Conservation (phyloP, 2,113 vertebrate genomes). For the Thunnus maccoyii region DNA sequence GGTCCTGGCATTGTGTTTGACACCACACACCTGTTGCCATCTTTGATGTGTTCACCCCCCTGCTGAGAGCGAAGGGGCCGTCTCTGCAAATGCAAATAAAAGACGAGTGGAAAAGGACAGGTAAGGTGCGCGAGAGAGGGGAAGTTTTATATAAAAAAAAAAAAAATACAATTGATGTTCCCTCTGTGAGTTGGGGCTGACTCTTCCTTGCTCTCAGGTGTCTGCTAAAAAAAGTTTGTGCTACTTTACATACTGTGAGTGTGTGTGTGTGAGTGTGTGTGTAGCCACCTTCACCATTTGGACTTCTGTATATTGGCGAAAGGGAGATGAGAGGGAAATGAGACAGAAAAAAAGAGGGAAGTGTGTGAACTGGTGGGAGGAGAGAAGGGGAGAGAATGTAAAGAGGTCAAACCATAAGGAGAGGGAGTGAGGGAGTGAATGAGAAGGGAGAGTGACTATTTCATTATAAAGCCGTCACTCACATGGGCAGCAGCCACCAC, state of each 20-base stretch:
- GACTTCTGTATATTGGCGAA: conserved; percentile 46
- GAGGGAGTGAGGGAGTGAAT: conserved; percentile 35
- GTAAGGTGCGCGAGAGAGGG: conserved; percentile 55
- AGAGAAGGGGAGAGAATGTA: conserved; percentile 29
- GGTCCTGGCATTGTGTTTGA: conserved; percentile 80
- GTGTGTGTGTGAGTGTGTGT: conserved; percentile 37
- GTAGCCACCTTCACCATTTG: conserved; percentile 50
- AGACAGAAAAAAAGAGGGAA: conserved; percentile 26
- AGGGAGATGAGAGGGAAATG: conserved; percentile 59
- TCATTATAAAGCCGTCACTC: conserved; percentile 78
- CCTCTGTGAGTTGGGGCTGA: conserved; percentile 66
- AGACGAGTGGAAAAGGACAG: conserved; percentile 68
- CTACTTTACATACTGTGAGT: conserved; percentile 47
- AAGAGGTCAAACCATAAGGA: conserved; percentile 69
- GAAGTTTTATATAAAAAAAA: conserved; percentile 66
- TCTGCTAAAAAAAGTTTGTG: conserved; percentile 66
- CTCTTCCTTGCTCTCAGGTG: conserved; percentile 67
- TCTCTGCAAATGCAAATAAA: conserved; percentile 78
- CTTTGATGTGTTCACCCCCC: conserved; percentile 79
- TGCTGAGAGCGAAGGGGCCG: conserved; percentile 61
- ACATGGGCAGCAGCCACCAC: conserved; percentile 67
- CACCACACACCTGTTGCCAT: conserved; percentile 81
- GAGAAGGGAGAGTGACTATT: conserved; percentile 69
- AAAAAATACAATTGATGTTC: conserved; percentile 79
- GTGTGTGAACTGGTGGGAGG: conserved; percentile 39